Evolutionary conservation across 2,797 vertebrate genomes (phyloP), one percentile per base, ranked within the genome.

Genomic region (Phataginus tetradactyla): DNA sequence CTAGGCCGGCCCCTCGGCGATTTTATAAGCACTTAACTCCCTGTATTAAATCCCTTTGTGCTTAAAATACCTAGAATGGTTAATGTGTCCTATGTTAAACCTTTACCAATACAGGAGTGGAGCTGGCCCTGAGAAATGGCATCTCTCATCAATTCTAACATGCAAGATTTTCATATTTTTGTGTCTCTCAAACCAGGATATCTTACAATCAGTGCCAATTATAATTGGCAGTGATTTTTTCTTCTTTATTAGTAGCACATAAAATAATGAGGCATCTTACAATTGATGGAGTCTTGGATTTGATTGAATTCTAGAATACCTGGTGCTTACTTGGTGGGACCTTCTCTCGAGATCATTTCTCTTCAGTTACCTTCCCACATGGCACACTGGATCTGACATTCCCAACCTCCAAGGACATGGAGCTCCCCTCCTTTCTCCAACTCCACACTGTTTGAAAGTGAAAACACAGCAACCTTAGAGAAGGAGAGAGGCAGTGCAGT

Each of bases 391-490:
- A n/a, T 68, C 55, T 7, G 37, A 39, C n/a, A 0, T 34, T 42
- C 74, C 59, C 20, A 1, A 10, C 74, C 17, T 49, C 86, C 80
- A 1, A 0, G 1, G 37, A 5, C 21, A 2, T 3, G n/a, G 11
- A 45, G 4, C 6, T 17, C 39, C 42, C 39, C 64, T 74, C 32
- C 49, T 49, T 75, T 37, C 25, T 83, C 79, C 51, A n/a, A 20
- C 29, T 53, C 69, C 59, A 34, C 39, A 1, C 4, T 27, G 27
- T 34, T 39, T 59, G 45, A 66, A 91, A 42, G 37, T 51, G 55
- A 81, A 61, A 15, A 63, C 57, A 42, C 45, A 89, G 42, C 6
- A 6, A n/a, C 45, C 63, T 55, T 32, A 37, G 61, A 49, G 74
- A 86, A 59, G 77, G 29, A 53, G 17, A 63, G 80, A 83, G 63